phyloP scores from a whole-genome alignment of 1,140 invertebrate genomes.

The Drosophila willistoni region DNA sequence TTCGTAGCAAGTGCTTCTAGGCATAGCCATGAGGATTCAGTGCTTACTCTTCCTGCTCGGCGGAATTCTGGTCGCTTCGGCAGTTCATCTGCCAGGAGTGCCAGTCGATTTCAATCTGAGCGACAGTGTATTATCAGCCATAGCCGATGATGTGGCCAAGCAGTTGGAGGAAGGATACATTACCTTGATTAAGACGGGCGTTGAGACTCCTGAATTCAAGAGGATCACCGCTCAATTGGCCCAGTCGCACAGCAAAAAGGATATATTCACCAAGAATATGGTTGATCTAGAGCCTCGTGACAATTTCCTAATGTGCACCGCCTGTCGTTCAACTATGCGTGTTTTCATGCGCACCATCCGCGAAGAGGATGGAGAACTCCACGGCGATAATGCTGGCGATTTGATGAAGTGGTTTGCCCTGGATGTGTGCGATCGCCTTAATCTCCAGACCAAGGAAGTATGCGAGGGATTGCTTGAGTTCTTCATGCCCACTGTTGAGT shows the following conservation, averaged over 20 bases:
- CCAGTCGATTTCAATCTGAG: constrained; percentile 62
- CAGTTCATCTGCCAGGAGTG: constrained; percentile 65
- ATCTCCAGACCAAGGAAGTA: constrained; percentile 85
- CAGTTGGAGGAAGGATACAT: constrained; percentile 68
- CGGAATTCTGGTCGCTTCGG: constrained; percentile 39
- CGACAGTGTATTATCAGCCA: constrained; percentile 63
- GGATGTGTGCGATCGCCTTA: constrained; percentile 84
- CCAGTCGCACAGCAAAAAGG: constrained; percentile 67
- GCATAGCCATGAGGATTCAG: constrained; percentile 41
- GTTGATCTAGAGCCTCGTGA: constrained; percentile 59
- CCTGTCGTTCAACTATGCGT: constrained; percentile 84
- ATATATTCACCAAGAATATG: constrained; percentile 71
- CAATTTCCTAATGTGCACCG: constrained; percentile 83
- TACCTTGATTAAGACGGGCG: constrained; percentile 60
- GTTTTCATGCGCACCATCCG: constrained; percentile 82
- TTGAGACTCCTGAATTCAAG: constrained; percentile 58
- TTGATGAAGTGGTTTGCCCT: constrained; percentile 77
- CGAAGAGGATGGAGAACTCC: constrained; percentile 58
- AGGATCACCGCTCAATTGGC: constrained; percentile 63
- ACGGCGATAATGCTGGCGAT: constrained; percentile 46
- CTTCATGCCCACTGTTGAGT: constrained; percentile 83
- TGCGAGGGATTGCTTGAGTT: constrained; percentile 85
- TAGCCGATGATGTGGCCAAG: constrained; percentile 63
- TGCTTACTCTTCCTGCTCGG: constrained; percentile 45
- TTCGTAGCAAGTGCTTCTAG: constrained; percentile 22